A percentile compares a stretch with the other conserved stretches of the same genome.
Evolutionary conservation across 2,113 vertebrate genomes (phyloP).

Genomic region (Erythrocebus patas): DNA sequence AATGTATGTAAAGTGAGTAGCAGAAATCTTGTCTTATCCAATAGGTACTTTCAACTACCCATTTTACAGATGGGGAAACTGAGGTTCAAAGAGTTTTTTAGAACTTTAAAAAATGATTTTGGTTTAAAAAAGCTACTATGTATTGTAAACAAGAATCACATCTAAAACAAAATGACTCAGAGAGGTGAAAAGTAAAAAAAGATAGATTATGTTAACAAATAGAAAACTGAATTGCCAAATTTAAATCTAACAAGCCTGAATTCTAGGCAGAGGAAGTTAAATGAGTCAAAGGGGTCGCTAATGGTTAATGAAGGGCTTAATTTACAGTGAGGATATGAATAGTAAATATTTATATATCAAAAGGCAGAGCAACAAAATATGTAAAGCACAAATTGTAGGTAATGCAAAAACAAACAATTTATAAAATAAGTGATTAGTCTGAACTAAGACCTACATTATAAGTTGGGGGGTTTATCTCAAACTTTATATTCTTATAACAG

Average conservation of each 20-base stretch:
- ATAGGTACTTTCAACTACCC: background rate
- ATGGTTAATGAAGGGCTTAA: background rate
- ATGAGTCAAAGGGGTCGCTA: background rate
- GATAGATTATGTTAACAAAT: background rate
- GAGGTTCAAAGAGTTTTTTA: background rate
- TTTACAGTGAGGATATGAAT: background rate
- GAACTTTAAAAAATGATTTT: background rate
- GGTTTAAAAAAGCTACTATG: background rate
- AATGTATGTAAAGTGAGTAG: background rate
- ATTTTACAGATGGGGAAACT: background rate
- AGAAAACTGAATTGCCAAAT: background rate
- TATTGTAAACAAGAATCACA: background rate
- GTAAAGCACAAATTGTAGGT: background rate
- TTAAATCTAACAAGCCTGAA: background rate
- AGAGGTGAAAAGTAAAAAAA: background rate
- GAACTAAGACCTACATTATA: background rate
- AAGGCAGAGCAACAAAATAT: background rate
- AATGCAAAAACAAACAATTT: background rate
- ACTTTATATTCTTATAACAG: background rate
- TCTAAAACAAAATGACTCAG: slow-evolving; percentile 1
- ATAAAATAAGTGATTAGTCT: background rate
- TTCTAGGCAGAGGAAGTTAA: background rate
- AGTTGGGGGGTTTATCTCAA: background rate
- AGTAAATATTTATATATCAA: background rate
- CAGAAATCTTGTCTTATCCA: background rate